Conservation (phyloP, 2,113 vertebrate genomes). For the Ceyx cyanopectus region DNA sequence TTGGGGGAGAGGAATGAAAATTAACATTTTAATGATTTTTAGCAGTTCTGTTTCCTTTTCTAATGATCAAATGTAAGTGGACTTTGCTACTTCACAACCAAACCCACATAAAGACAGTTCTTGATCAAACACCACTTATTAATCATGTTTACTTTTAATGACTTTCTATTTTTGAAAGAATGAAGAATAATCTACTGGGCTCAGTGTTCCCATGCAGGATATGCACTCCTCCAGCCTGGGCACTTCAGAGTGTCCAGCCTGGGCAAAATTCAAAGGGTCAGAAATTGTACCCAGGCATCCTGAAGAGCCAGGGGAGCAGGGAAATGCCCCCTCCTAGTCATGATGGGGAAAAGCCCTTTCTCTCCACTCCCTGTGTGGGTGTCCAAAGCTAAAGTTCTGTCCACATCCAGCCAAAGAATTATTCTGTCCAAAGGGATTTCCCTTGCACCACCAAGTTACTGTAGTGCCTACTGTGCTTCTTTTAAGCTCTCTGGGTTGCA, state of each 20-base stretch:
- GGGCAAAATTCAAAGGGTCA: neutral
- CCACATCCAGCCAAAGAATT: neutral
- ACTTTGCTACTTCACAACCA: neutral
- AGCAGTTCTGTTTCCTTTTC: neutral
- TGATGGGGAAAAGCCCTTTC: neutral
- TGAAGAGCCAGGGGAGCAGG: neutral
- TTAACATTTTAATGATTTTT: neutral
- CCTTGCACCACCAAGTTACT: neutral
- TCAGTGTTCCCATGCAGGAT: neutral
- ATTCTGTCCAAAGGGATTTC: neutral
- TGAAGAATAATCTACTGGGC: neutral
- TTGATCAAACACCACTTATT: neutral
- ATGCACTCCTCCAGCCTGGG: neutral
- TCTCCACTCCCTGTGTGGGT: neutral
- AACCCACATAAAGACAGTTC: neutral
- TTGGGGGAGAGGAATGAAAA: neutral
- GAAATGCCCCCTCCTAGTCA: neutral
- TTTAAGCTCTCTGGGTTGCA: neutral
- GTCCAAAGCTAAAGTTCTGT: neutral
- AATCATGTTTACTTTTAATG: slow-evolving; percentile 8
- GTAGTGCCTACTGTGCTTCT: neutral
- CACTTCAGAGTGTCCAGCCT: neutral
- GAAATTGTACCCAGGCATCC: neutral
- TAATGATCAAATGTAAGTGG: neutral
- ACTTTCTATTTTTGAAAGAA: neutral